Evolutionary conservation across 2,113 vertebrate species (phyloP), one percentile per base, ranked within the genome.

Genomic region (Erythrolamprus reginae): DNA sequence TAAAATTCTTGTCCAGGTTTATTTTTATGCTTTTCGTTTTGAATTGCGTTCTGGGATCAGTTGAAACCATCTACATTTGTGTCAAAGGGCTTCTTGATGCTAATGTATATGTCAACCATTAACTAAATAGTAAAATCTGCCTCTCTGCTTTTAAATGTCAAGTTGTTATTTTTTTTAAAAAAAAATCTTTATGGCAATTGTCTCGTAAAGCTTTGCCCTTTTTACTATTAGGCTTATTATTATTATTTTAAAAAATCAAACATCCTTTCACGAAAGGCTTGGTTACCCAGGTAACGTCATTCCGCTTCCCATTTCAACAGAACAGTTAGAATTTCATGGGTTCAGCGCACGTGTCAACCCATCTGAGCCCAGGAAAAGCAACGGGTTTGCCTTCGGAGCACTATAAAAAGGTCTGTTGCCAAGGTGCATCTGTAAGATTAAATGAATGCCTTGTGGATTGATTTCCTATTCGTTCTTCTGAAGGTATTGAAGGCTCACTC

Each of bases 401-500:
- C 45, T 88, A 58, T 84, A 83, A 83, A 84, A 77, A 50, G 17
- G 52, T 83, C 70, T 56, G 90, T 91, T 91, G 90, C 45, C 77
- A 88, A 82, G 90, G 90, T 88, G 70, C 38, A 42, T 33, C 70
- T 83, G 42, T 26, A 77, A 91, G 70, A 91, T 88, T 83, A 91
- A 91, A 91, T 91, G 90, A 38, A 58, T 82, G 77, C 51, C 38
- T 87, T 12, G 70, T 82, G 86, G 70, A 91, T 88, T 83, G 90
- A 91, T 91, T 91, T 91, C 90, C 61, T 87, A 83, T 91, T 58
- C 45, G 65, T 83, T 83, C 58, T 83, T 88, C 48, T 38, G 52
- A 48, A 91, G 53, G 52, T n/a, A 83, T 56, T 56, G 90, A 83
- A 88, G 45, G 65, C 90, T 47, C 45, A 61, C 28, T 9, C 21